Base-by-base conservation (phyloP, 2,888 invertebrate species). In the Zonitis immaculata region DNA sequence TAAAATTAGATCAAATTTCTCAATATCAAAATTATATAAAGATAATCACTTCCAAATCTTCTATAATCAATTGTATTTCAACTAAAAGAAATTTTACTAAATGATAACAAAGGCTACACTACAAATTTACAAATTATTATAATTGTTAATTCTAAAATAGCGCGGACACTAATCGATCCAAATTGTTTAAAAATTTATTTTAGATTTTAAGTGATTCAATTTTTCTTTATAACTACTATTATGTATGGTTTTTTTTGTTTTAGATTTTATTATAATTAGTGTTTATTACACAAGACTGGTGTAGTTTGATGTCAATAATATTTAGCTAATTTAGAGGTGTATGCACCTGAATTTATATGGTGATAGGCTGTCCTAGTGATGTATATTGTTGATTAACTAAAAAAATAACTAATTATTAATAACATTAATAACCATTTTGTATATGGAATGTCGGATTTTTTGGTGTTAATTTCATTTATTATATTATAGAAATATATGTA, bases 211-310 rank as follows among this genome's bases (percentile, higher is more conserved):
- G 25, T 49, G 22, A 30, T 22, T 9, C 1, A 42, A 14, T 39
- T 48, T 30, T 43, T 43, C 39, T 16, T 43, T 20, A 25, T 47
- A n/a, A n/a, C n/a, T 12, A 46, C 2, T 30, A 43, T 30, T 20
- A 14, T 12, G 18, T 44, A n/a, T 22, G 11, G n/a, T 53, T 49
- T 58, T 44, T 12, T 25, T 30, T 32, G 47, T 54, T 52, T 57
- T 65, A 66, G 60, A 57, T 59, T 39, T 65, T 66, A 66, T 62
- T 66, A 64, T 66, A 66, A 67, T 70, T 73, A 72, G 71, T 71
- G 70, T 72, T 72, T 73, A 72, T 72, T 71, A 75, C 73, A 72
- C 72, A 75, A 75, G 75, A 75, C 75, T 75, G 74, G 72, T 73
- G 73, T 74, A 73, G 73, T 71, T 66, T 72, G 70, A 74, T 73